These are phyloP conservation scores for Castor canadensis DNA, from an alignment of 2,113 vertebrate species.

Conservation along the genomic window DNA sequence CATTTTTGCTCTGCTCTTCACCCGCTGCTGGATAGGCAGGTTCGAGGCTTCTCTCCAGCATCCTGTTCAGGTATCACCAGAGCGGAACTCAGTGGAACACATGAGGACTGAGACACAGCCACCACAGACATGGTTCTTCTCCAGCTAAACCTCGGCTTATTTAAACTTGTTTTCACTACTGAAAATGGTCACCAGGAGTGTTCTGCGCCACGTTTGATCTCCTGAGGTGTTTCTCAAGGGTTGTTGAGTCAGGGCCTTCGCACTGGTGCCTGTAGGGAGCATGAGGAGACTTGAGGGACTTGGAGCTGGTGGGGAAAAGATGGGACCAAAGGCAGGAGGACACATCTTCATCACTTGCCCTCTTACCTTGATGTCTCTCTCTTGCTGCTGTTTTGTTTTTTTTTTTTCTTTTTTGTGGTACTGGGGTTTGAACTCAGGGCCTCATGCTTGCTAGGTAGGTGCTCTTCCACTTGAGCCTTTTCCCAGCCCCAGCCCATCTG, in stretches of 20 bases:
- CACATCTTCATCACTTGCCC: too few species aligned
- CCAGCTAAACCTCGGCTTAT: background rate
- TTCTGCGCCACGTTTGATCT: too few species aligned
- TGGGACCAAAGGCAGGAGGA: background rate
- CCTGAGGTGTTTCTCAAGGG: too few species aligned
- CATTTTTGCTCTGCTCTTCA: background rate
- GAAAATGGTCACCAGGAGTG: background rate
- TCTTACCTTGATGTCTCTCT: too few species aligned
- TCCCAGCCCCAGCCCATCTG: too few species aligned
- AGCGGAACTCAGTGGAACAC: background rate
- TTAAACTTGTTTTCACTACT: background rate
- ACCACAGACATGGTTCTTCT: background rate
- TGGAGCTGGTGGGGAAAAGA: background rate
- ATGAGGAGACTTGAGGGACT: background rate
- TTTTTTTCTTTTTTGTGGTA: too few species aligned
- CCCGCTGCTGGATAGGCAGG: accelerated
- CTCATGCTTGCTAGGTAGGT: too few species aligned
- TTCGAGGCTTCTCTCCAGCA: too few species aligned
- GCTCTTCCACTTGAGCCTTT: too few species aligned
- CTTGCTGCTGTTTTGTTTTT: too few species aligned
- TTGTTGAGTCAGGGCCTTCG: too few species aligned
- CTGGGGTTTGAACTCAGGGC: too few species aligned
- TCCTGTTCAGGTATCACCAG: background rate
- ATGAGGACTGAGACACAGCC: accelerated
- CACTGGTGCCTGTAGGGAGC: background rate